Base-by-base conservation (phyloP, 2,888 invertebrate genomes). In the Cryptocheilus praepositus region DNA sequence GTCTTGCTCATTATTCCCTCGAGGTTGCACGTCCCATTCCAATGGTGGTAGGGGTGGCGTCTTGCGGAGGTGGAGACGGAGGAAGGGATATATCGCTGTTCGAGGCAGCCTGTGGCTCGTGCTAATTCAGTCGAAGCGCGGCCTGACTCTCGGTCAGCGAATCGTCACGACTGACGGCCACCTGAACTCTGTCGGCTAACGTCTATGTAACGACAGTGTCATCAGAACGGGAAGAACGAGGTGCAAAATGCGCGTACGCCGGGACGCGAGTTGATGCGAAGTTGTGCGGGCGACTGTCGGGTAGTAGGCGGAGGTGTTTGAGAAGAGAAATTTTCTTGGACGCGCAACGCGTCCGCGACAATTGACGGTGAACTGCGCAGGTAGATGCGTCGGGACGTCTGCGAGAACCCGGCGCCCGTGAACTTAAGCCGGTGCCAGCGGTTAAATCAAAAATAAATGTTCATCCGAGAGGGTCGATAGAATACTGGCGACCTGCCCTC, bases 101-200 rank as follows among this genome's bases (percentile, higher is more conserved):
- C 62, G 74, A 77, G 69, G 83, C 81, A 70, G 75, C 77, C 77
- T 69, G 76, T 74, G 80, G 82, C 83, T 81, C 78, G 84, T 82
- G 84, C 83, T 84, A 85, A 85, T 85, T 85, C 84, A 85, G 85
- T 85, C 84, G 79, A 75, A 76, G 71, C 75, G 79, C 76, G 81
- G 74, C 81, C 81, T 74, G 25, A 25, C 36, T 36, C 36, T 36
- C 74, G 76, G 74, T 68, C 80, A 62, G 70, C 73, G 70, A 71
- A 77, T 79, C 72, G 74, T 72, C 71, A 71, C 71, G 63, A 72
- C 61, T 74, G 65, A 56, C 69, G 69, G 65, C 36, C 36, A 49
- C 67, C 25, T 44, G 61, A 67, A 71, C 74, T 61, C 67, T 43
- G 64, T 15, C 58, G 19, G 61, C 54, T 61, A 43, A 51, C 61